Percentiles rank a stretch among this genome's conserved stretches.
phyloP scores from a whole-genome alignment of 92 coral and sea anemone genomes.

The Paragorgia papillata region DNA sequence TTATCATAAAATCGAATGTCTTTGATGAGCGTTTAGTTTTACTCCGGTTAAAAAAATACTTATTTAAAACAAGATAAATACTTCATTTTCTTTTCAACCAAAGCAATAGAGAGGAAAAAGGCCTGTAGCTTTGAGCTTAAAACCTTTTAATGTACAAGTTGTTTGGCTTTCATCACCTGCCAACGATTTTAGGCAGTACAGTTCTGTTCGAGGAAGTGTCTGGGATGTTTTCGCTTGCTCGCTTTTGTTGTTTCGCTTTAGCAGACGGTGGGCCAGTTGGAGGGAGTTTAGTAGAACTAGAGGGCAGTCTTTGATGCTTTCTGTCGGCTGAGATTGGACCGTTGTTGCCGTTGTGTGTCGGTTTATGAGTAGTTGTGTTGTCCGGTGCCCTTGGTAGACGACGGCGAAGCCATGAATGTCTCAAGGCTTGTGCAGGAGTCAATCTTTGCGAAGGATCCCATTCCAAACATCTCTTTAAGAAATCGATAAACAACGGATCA shows the following conservation, averaged over 20 bases:
- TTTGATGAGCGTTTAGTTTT: background rate
- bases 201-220: conserved; percentile 86
- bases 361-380: conserved; percentile 45
- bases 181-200: conserved; percentile 98
- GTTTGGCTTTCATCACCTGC: conserved; percentile 58
- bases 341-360: conserved; percentile 9
- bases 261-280: conserved; percentile 95
- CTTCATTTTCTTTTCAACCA: background rate
- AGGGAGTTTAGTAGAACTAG: conserved; percentile 84
- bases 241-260: conserved; percentile 76
- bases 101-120: background rate
- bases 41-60: conserved; percentile 5
- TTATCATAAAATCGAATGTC: conserved; percentile 6
- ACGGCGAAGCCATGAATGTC: conserved; percentile 95
- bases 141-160: conserved; percentile 1
- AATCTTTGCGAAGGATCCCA: conserved; percentile 95
- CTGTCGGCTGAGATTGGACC: conserved; percentile 62
- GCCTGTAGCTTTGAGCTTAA: conserved; percentile 17
- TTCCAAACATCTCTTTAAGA: conserved; percentile 85
- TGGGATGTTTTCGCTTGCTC: conserved; percentile 65
- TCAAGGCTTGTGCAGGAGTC: conserved; percentile 94
- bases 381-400: conserved; percentile 97
- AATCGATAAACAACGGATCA: conserved; percentile 86
- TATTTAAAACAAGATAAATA: background rate
- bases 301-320: conserved; percentile 57